These are phyloP conservation scores for Dolichotis patagonum DNA, from an alignment of 2,113 vertebrate species.

Conservation along the genomic window DNA sequence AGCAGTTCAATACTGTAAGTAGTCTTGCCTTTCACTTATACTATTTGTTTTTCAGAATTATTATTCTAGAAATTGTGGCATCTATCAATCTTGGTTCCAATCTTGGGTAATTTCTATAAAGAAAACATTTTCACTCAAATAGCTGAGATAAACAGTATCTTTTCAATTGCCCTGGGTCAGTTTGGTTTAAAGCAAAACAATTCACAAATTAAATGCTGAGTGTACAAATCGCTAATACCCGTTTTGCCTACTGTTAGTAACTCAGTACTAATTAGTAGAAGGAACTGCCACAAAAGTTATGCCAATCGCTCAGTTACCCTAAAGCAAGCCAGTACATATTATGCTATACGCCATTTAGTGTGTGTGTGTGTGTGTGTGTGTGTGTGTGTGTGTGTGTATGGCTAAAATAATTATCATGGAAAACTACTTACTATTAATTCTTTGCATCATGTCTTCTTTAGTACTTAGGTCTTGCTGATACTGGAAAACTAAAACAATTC, in stretches of 20 bases:
- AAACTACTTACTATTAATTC: conserved; percentile 87
- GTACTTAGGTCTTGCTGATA: conserved; percentile 80
- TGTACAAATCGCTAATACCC: conserved; percentile 13
- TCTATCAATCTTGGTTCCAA: neutral
- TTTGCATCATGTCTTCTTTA: conserved; percentile 83
- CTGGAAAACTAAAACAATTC: conserved; percentile 86
- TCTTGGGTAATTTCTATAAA: conserved; percentile 21
- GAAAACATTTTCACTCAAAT: neutral
- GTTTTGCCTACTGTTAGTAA: neutral
- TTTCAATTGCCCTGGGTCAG: neutral
- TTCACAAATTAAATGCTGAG: conserved; percentile 58
- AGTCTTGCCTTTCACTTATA: conserved; percentile 34
- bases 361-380: too few relatives aligned
- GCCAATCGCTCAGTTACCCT: neutral
- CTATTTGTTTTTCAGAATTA: conserved; percentile 52
- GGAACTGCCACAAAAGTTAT: neutral
- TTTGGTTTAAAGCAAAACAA: conserved; percentile 44
- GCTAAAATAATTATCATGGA: conserved; percentile 53
- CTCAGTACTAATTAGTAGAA: neutral
- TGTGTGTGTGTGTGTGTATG: too few relatives aligned
- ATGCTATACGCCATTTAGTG: neutral
- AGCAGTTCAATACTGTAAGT: conserved; percentile 5
- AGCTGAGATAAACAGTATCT: conserved; percentile 33
- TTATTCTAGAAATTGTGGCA: conserved; percentile 46
- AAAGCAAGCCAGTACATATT: neutral